Evolutionary conservation across 2,113 vertebrate species (phyloP).

Genomic region (Donacobius atricapilla): DNA sequence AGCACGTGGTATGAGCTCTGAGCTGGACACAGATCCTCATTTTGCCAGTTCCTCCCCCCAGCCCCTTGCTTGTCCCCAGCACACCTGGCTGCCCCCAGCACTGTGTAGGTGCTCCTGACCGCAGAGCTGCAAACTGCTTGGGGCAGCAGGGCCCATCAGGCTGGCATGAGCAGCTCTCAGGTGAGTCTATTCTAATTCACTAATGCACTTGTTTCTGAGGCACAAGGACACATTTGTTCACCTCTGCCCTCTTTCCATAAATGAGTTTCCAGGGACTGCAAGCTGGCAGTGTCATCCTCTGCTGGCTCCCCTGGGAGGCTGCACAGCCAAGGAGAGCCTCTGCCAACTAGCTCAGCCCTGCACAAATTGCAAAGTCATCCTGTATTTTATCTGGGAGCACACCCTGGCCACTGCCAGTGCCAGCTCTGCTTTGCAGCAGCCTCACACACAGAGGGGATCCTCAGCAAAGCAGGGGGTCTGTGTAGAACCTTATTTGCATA

Average conservation of each 20-base stretch:
- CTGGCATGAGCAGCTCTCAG: not conserved
- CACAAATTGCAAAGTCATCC: not conserved
- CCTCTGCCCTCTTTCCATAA: not conserved
- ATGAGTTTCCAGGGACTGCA: not conserved
- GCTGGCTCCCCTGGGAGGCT: not conserved
- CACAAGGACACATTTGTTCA: not conserved
- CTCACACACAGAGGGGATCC: not conserved
- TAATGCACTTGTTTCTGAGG: not conserved
- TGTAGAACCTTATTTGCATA: not conserved
- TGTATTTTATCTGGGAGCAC: not conserved
- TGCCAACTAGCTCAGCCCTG: not conserved
- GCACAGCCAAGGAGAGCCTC: not conserved
- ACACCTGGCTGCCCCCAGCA: not conserved
- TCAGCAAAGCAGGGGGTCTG: not conserved
- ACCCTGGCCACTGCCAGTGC: not conserved
- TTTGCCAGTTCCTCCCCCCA: not conserved
- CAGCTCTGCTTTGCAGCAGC: not conserved
- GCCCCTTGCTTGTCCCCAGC: not conserved
- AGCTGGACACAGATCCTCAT: not conserved
- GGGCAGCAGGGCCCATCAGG: not conserved
- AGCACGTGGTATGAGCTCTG: accelerated
- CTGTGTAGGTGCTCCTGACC: not conserved
- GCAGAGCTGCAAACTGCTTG: not conserved
- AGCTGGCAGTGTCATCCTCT: not conserved
- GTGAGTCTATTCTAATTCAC: not conserved